Conservation (phyloP, 2,888 invertebrate species). For the Teleiodes luculella region DNA sequence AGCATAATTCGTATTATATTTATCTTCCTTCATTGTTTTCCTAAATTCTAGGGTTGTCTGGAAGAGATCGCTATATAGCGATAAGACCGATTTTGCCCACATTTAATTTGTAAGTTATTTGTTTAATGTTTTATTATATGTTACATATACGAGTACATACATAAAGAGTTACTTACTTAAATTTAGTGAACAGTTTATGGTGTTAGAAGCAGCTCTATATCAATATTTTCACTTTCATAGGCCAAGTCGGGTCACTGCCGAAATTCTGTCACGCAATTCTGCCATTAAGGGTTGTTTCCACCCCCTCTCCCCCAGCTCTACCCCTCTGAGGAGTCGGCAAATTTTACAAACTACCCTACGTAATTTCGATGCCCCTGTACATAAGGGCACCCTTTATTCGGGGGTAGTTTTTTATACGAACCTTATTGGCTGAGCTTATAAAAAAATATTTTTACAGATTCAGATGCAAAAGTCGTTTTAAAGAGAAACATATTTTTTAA, state of each 20-base stretch:
- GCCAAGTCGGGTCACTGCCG: constrained; percentile 73
- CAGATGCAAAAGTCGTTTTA: too few relatives aligned
- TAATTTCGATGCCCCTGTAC: constrained; percentile 53
- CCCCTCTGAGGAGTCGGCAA: constrained; percentile 58
- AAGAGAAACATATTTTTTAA: too few relatives aligned
- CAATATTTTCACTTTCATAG: constrained; percentile 75
- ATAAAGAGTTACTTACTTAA: too few relatives aligned
- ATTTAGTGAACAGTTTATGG: not conserved
- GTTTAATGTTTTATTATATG: too few relatives aligned
- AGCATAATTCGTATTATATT: too few relatives aligned
- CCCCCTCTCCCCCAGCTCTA: constrained; percentile 36
- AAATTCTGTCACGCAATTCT: constrained; percentile 77
- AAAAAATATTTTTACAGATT: constrained; percentile 48
- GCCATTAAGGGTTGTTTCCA: constrained; percentile 73
- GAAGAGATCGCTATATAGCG: too few relatives aligned
- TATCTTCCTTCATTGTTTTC: too few relatives aligned
- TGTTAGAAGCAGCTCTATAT: constrained; percentile 46
- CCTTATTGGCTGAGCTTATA: constrained; percentile 42
- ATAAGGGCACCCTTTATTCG: constrained; percentile 48
- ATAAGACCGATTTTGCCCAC: too few relatives aligned
- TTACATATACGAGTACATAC: too few relatives aligned
- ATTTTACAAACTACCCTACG: constrained; percentile 73
- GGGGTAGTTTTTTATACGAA: constrained; percentile 51
- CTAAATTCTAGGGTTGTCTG: too few relatives aligned
- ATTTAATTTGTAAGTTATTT: too few relatives aligned